A percentile compares a stretch with the other conserved stretches of the same genome.
phyloP scores from a whole-genome alignment of 2,797 vertebrate genomes.

The Tragelaphus eurycerus region DNA sequence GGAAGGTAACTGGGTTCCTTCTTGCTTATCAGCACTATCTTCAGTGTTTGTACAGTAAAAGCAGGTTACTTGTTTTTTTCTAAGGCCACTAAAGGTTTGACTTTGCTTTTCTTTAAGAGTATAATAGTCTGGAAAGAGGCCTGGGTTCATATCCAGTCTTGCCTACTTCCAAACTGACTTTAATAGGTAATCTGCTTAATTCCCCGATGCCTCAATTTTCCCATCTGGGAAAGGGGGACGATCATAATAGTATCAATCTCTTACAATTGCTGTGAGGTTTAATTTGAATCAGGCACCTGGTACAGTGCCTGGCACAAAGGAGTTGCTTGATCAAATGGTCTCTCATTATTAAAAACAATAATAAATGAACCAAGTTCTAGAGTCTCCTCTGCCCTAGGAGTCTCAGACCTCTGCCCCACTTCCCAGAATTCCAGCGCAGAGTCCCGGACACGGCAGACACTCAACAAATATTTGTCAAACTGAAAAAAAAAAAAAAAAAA shows the following conservation, averaged over 20 bases:
- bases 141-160: neutral
- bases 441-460: slow-evolving; percentile 11
- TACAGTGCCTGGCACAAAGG: neutral
- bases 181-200: neutral
- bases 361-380: neutral
- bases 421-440: slow-evolving; percentile 34
- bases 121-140: neutral
- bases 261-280: neutral
- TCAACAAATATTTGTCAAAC: slow-evolving; percentile 72
- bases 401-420: slow-evolving; percentile 16
- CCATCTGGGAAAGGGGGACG: neutral
- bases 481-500: slow-evolving; percentile 25
- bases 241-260: neutral
- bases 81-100: neutral
- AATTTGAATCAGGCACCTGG: neutral
- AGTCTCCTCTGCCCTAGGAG: neutral
- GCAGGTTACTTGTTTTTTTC: neutral
- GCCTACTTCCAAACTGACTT: neutral
- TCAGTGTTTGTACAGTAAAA: neutral
- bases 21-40: neutral
- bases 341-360: neutral
- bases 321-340: neutral
- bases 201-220: slow-evolving; percentile 1
- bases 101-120: neutral
- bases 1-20: neutral